Base-by-base conservation (phyloP, 2,113 vertebrate species). In the Varanus komodoensis region DNA sequence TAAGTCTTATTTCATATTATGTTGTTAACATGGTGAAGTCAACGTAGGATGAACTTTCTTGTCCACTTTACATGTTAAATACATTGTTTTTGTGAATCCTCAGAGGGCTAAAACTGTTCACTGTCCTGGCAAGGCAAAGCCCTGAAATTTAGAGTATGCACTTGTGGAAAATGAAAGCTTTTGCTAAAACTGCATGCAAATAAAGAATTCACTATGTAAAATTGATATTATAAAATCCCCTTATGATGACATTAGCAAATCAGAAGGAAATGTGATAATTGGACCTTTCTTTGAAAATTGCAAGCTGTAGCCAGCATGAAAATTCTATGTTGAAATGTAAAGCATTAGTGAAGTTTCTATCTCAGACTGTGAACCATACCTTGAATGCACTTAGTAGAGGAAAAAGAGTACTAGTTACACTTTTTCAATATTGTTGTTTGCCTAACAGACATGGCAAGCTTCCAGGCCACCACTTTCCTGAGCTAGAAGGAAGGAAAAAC, bases 201-300 rank as follows among this genome's bases (percentile, higher is more conserved):
- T 67, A 2, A 68, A 84, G 61, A 12, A 32, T 32, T 32, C 27
- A 29, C 38, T 50, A 27, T 48, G 25, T 84, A 44, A 88, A 81
- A 80, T 61, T 87, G 86, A 87, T 79, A 48, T 48, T 87, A 17
- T 68, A 79, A 80, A 87, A 50, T 50, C 27, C 71, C 15, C 15
- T 68, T 12, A 71, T 3, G 34, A 69, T 69, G 67, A 68, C 27
- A n/a, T 81, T 6, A 54, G 27, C 29, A 34, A 15, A 69, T 69
- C 29, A 80, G 50, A 69, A 27, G 25, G 3, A 34, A 74, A 86
- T 19, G 6, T 25, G 50, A 86, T n/a, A 71, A 74, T 1, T 71
- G 68, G 68, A 19, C 48, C 15, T 78, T 4, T 29, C 52, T 75
- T 27, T 38, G 80, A 15, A 32, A 44, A 78, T 68, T 61, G n/a